Base-by-base conservation (phyloP, 2,113 vertebrate species). In the Butorides virescens region DNA sequence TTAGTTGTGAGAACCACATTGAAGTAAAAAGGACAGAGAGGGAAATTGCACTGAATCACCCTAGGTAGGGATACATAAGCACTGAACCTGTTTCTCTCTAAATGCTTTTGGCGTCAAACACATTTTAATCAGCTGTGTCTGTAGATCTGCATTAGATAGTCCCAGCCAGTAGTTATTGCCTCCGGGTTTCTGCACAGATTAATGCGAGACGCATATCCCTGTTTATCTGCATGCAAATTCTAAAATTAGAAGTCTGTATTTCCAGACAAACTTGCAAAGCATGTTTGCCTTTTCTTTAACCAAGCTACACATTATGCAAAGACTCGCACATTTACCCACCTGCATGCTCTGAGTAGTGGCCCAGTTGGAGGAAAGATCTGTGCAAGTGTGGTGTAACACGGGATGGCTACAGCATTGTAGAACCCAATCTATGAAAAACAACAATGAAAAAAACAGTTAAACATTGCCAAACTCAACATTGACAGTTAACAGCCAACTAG, bases 401-500 rank as follows among this genome's bases (percentile, higher is more conserved):
- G 99, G 94, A 99, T 97, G 27, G 99, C 99, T 88, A 99, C 99
- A 46, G 99, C 99, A 79, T 99, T 99, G 97, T 99, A 99, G 98
- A 99, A 99, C 9, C 99, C 99, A 81, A 99, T 98, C 99, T 99
- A 83, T 30, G 14, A 44, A 80, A 49, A 90, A 87, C 6, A 96
- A 2, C 10, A 82, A 58, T 4, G 1, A 55, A 39, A 34, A 34
- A 58, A 59, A 68, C 7, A 79, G 15, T 37, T 49, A 70, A 39
- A n/a, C 21, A 21, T 62, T 90, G 55, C 58, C 32, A 79, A 36
- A 91, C 25, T 79, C 20, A 70, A 30, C 6, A 55, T 15, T 81
- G 55, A 62, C 73, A 75, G 17, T 26, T 49, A 91, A 84, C 7
- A 88, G 47, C 7, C 39, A 81, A 53, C 25, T 59, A 72, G 11